A percentile compares a stretch with the other conserved stretches of the same genome.
Evolutionary conservation across 2,888 invertebrate genomes (phyloP).

Genomic region (Coenonympha arcania): DNA sequence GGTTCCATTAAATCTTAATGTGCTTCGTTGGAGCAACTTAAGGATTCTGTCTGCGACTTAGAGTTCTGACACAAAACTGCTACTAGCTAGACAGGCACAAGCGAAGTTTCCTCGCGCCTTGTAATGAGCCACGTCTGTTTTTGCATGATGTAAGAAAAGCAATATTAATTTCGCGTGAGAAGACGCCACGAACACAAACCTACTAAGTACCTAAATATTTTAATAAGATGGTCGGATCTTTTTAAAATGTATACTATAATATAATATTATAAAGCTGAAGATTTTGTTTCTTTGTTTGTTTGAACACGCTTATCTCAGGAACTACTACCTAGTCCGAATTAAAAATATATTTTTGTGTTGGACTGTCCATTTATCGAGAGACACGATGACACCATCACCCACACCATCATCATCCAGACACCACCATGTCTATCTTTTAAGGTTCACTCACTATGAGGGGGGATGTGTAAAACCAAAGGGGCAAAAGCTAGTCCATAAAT

Average conservation of each 20-base stretch:
- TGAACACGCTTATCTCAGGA: no score
- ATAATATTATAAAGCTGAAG: neutral
- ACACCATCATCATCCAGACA: no score
- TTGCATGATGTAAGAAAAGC: constrained; percentile 17
- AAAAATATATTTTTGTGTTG: no score
- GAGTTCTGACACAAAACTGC: neutral
- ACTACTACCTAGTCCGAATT: no score
- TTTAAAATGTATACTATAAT: neutral
- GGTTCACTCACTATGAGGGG: no score
- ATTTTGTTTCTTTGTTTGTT: no score
- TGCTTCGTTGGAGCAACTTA: neutral
- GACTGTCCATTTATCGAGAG: no score
- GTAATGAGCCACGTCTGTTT: constrained; percentile 5
- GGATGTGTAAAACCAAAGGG: no score
- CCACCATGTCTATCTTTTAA: no score
- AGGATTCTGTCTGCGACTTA: neutral
- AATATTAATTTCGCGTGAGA: constrained; percentile 16
- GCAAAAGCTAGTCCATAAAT: no score
- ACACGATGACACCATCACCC: no score
- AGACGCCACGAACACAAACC: neutral
- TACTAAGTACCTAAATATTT: no score
- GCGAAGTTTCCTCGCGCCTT: constrained; percentile 3
- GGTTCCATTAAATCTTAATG: neutral
- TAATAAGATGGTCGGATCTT: neutral
- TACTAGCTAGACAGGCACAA: neutral